Conservation (phyloP, 2,797 vertebrate species). For the Hoplostethus mediterraneus region DNA sequence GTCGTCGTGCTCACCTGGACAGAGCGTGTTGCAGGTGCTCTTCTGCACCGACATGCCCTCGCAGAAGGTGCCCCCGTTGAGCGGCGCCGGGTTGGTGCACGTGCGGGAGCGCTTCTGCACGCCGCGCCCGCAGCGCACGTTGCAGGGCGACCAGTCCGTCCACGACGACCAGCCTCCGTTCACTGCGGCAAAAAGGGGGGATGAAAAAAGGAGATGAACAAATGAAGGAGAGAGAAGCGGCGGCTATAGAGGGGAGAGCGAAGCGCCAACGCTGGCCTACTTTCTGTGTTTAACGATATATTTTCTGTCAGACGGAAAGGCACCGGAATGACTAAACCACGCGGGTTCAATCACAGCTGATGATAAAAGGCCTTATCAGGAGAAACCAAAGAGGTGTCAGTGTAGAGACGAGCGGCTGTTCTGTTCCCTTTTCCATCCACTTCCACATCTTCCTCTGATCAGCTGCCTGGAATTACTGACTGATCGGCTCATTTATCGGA, state of each 20-base stretch:
- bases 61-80: conserved; percentile 96
- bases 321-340: not conserved
- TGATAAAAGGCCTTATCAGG: not conserved
- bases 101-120: conserved; percentile 95
- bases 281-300: conserved; percentile 4
- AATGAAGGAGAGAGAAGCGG: not conserved
- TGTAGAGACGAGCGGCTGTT: conserved; percentile 43
- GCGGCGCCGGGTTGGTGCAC: conserved; percentile 96
- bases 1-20: conserved; percentile 87
- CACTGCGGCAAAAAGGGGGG: conserved; percentile 78
- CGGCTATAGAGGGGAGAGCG: not conserved
- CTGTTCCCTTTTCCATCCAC: conserved; percentile 24
- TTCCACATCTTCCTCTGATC: conserved; percentile 15
- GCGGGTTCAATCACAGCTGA: conserved; percentile 17
- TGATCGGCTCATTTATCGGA: conserved; percentile 57
- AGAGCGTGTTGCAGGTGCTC: conserved; percentile 92
- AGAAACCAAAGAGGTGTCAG: conserved; percentile 3
- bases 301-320: not conserved
- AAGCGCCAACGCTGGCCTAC: not conserved
- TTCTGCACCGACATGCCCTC: conserved; percentile 97
- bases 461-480: conserved; percentile 50
- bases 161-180: conserved; percentile 98
- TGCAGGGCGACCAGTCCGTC: conserved; percentile 96
- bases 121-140: conserved; percentile 93
- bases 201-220: not conserved